These are phyloP conservation scores for Drosophila lini DNA, from an alignment of 1,140 invertebrate genomes.

Conservation along the genomic window DNA sequence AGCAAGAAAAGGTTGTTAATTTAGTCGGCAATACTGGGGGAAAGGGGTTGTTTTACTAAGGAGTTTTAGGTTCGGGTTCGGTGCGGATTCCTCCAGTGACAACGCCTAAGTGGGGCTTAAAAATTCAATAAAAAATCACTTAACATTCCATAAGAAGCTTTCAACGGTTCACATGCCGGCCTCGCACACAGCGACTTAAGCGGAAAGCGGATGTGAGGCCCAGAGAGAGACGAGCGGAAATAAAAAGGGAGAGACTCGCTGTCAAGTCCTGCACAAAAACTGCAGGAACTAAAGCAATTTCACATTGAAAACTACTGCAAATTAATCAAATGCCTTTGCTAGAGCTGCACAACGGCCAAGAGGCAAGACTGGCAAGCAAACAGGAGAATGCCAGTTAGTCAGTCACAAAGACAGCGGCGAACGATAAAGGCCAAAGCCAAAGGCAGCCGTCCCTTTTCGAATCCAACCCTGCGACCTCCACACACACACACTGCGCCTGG, in stretches of 20 bases:
- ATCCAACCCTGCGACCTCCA: slow-evolving; percentile 29
- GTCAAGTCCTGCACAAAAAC: slow-evolving; percentile 42
- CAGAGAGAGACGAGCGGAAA: neutral
- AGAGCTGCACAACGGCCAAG: slow-evolving; percentile 34
- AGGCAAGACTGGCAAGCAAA: slow-evolving; percentile 43
- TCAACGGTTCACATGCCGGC: slow-evolving; percentile 33
- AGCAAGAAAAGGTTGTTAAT: slow-evolving; percentile 36
- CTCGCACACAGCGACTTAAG: slow-evolving; percentile 34
- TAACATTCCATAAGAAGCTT: slow-evolving; percentile 59
- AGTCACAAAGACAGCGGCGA: slow-evolving; percentile 62
- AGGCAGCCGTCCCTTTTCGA: slow-evolving; percentile 23
- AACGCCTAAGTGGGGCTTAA: slow-evolving; percentile 57
- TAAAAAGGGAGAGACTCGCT: neutral
- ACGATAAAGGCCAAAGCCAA: slow-evolving; percentile 49
- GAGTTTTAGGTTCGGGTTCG: neutral
- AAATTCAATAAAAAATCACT: slow-evolving; percentile 69
- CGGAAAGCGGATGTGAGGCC: slow-evolving; percentile 2
- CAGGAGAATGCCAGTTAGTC: slow-evolving; percentile 72
- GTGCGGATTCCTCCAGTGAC: slow-evolving; percentile 33
- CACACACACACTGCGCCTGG: slow-evolving; percentile 3
- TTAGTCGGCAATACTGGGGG: slow-evolving; percentile 28
- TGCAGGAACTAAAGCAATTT: slow-evolving; percentile 72
- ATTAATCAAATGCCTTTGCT: slow-evolving; percentile 77
- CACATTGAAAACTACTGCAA: slow-evolving; percentile 80
- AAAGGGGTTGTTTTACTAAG: neutral